Evolutionary conservation across 2,113 vertebrate species (phyloP).

Genomic region (Chascanopsetta lugubris): DNA sequence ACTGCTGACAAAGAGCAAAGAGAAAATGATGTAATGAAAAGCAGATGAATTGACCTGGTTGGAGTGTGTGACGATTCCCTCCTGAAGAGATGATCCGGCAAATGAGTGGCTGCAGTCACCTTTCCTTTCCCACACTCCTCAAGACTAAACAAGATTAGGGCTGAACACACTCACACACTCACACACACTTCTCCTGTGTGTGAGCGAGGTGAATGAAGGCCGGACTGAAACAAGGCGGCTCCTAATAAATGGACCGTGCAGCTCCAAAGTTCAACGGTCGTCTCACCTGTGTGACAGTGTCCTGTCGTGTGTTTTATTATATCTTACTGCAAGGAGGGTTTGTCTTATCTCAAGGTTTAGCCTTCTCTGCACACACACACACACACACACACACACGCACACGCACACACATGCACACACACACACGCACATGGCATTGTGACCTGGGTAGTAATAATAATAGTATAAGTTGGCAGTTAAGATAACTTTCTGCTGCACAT

Average conservation of each 20-base stretch:
- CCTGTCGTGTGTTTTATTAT: constrained; percentile 23
- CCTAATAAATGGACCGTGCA: not conserved
- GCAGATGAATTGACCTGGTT: constrained; percentile 45
- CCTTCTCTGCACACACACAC: not conserved
- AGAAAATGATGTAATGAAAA: not conserved
- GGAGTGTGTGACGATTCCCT: constrained; percentile 15
- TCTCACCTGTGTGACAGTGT: not conserved
- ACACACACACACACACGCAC: not conserved
- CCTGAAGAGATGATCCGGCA: not conserved
- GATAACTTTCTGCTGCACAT: constrained; percentile 5
- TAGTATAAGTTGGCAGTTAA: constrained; percentile 3
- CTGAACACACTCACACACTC: constrained; percentile 14
- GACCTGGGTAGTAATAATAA: constrained; percentile 20
- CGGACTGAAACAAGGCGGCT: not conserved
- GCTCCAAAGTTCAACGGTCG: constrained; percentile 56
- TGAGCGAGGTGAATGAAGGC: not conserved
- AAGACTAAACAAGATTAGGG: constrained; percentile 32
- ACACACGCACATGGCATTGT: constrained; percentile 32
- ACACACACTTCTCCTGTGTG: too few relatives aligned
- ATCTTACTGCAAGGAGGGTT: constrained; percentile 11
- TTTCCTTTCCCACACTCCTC: constrained; percentile 22
- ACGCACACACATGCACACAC: not conserved
- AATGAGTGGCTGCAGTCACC: constrained; percentile 16
- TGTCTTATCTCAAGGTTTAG: constrained; percentile 64
- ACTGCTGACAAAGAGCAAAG: not conserved